Conservation (phyloP, 2,888 invertebrate species). For the Heliconius ethilla region DNA sequence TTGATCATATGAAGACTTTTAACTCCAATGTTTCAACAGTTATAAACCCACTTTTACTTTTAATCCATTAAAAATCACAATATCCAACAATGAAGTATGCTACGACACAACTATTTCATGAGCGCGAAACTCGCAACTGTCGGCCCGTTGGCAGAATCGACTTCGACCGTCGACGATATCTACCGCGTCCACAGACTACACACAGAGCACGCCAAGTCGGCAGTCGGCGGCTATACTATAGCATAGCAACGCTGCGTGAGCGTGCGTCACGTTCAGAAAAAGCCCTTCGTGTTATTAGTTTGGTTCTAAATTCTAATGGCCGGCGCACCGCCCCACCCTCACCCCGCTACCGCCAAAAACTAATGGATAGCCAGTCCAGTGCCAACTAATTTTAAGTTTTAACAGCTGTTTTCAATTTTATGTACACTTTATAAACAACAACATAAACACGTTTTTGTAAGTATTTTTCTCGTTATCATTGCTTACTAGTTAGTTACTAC, state of each 20-base stretch:
- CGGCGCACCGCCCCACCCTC: conserved; percentile 31
- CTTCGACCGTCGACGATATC: conserved; percentile 35
- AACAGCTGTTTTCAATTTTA: conserved; percentile 39
- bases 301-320: conserved; percentile 37
- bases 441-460: conserved; percentile 34
- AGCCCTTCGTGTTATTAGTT: conserved; percentile 40
- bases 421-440: conserved; percentile 30
- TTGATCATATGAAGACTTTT: conserved; percentile 54
- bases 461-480: conserved; percentile 27
- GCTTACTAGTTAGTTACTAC: neutral
- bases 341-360: conserved; percentile 15
- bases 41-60: conserved; percentile 62
- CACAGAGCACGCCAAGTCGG: conserved; percentile 46
- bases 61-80: conserved; percentile 45
- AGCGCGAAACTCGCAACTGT: conserved; percentile 72
- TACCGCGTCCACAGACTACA: conserved; percentile 42
- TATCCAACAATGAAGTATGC: conserved; percentile 50
- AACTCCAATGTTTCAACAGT: conserved; percentile 49
- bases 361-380: conserved; percentile 13
- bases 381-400: conserved; percentile 32
- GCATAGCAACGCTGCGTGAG: neutral
- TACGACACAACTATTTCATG: conserved; percentile 64
- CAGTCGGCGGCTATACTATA: conserved; percentile 46
- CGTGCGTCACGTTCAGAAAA: conserved; percentile 50
- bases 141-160: conserved; percentile 53